Evolutionary conservation across 1,140 invertebrate genomes (phyloP).

Genomic region (Nomia melanderi): DNA sequence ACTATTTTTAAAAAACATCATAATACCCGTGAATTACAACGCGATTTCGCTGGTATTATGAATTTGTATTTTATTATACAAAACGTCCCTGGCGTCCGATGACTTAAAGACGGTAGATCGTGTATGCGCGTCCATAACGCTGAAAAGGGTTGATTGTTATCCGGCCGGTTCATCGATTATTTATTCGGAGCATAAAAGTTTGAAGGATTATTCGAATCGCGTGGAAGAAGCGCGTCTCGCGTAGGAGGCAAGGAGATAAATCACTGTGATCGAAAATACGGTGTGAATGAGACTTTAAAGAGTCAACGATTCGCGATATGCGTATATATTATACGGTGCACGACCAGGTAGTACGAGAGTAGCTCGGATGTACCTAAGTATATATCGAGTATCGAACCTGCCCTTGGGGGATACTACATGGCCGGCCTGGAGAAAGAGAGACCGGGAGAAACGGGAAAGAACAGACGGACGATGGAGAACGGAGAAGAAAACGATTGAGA

Average conservation of each 20-base stretch:
- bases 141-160: background rate
- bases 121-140: too few relatives aligned
- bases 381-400: constrained; percentile 60
- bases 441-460: constrained; percentile 1
- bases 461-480: constrained; percentile 1
- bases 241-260: constrained; percentile 18
- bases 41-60: too few relatives aligned
- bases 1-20: too few relatives aligned
- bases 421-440: background rate
- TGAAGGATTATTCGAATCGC: background rate
- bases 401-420: constrained; percentile 46
- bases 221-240: constrained; percentile 6
- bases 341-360: constrained; percentile 47
- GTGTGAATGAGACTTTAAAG: constrained; percentile 43
- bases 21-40: too few relatives aligned
- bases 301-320: constrained; percentile 51
- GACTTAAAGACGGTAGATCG: too few relatives aligned
- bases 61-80: too few relatives aligned
- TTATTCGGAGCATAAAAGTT: background rate
- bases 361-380: constrained; percentile 55
- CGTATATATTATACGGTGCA: constrained; percentile 47
- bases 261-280: constrained; percentile 42
- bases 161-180: background rate
- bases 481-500: constrained; percentile 58
- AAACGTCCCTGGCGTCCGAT: too few relatives aligned